Evolutionary conservation across 2,888 invertebrate genomes (phyloP).

Genomic region (Agrotis segetum): DNA sequence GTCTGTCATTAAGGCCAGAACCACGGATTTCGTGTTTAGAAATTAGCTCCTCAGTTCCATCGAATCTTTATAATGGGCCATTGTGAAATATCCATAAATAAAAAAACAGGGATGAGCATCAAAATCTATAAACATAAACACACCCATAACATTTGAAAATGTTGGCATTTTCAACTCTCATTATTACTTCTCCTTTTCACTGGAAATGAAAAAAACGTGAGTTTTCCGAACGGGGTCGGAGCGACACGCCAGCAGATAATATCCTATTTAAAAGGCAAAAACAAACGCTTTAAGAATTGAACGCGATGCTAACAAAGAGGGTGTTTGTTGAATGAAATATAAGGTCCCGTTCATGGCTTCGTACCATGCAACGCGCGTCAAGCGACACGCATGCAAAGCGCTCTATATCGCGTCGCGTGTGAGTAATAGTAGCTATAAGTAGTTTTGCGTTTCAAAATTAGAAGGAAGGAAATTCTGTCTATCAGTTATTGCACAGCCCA

Average conservation of each 20-base stretch:
- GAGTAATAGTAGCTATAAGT: too few relatives aligned
- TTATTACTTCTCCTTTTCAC: constrained; percentile 1
- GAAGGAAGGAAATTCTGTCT: too few relatives aligned
- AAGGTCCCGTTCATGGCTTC: neutral
- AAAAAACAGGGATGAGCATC: neutral
- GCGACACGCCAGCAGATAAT: constrained; percentile 54
- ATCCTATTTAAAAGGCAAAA: constrained; percentile 54
- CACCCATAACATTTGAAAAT: constrained; percentile 6
- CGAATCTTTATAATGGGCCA: too few relatives aligned
- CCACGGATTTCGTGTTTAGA: too few relatives aligned
- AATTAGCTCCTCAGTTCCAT: too few relatives aligned
- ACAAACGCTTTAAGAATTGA: constrained; percentile 59
- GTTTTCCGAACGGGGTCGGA: constrained; percentile 39
- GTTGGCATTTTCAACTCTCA: constrained; percentile 8
- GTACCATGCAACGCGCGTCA: neutral
- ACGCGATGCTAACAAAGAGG: constrained; percentile 47
- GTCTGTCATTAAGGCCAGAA: too few relatives aligned
- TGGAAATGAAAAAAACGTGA: constrained; percentile 19
- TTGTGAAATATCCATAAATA: neutral
- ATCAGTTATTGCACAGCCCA: too few relatives aligned
- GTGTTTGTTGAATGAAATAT: constrained; percentile 39
- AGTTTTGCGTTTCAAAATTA: too few relatives aligned
- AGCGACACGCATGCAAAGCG: neutral
- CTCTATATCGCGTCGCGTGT: too few relatives aligned
- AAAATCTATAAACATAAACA: constrained; percentile 1